These are phyloP conservation scores for Agelaius tricolor DNA, from an alignment of 2,113 vertebrate genomes.

Conservation along the genomic window DNA sequence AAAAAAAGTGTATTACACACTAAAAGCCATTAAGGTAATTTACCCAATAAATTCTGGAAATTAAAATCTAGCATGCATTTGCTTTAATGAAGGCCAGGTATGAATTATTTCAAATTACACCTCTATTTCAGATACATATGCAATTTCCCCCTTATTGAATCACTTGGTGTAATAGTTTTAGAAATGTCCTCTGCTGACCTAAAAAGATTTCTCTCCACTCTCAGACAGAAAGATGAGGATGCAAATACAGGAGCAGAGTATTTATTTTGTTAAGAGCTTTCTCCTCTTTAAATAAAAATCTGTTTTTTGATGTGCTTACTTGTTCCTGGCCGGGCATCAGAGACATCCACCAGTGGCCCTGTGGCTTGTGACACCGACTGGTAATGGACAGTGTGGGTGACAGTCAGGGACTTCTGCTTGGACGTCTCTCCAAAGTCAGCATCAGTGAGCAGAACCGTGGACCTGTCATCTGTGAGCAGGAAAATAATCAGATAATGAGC, in stretches of 20 bases:
- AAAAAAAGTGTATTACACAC: slow-evolving; percentile 20
- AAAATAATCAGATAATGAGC: not conserved
- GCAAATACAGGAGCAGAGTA: not conserved
- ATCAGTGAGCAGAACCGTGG: slow-evolving; percentile 93
- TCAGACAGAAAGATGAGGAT: not conserved
- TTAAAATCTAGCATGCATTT: slow-evolving; percentile 19
- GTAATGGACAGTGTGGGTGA: slow-evolving; percentile 97
- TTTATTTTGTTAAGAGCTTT: not conserved
- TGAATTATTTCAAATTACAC: slow-evolving; percentile 25
- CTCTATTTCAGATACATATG: not conserved
- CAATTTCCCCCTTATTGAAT: not conserved
- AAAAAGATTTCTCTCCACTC: not conserved
- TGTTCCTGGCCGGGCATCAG: slow-evolving; percentile 96
- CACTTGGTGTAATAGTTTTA: not conserved
- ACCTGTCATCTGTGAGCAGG: slow-evolving; percentile 87
- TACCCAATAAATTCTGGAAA: slow-evolving; percentile 45
- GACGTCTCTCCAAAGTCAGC: slow-evolving; percentile 96
- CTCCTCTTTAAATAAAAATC: not conserved
- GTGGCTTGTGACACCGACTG: slow-evolving; percentile 97
- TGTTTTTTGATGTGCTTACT: slow-evolving; percentile 80
- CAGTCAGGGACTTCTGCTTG: slow-evolving; percentile 96
- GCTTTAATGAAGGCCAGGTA: slow-evolving; percentile 24
- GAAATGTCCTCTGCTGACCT: not conserved
- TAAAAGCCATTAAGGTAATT: slow-evolving; percentile 50
- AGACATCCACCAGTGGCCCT: slow-evolving; percentile 95